Conservation (phyloP, 1,140 invertebrate species). For the Asobara japonica region DNA sequence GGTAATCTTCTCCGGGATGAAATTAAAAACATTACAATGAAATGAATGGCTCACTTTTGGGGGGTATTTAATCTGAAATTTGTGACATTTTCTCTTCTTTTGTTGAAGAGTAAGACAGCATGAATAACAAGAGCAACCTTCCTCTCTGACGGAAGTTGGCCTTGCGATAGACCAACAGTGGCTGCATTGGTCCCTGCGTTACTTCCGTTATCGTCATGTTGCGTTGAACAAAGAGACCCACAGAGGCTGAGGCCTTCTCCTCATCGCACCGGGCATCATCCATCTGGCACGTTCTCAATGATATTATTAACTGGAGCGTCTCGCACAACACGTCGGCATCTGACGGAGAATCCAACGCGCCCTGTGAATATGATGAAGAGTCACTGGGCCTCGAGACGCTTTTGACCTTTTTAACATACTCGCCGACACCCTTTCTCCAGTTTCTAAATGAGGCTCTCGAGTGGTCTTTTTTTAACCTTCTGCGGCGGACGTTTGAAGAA, state of each 20-base stretch:
- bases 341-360: neutral
- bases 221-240: neutral
- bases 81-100: no score
- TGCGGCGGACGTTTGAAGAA: neutral
- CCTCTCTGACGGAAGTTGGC: neutral
- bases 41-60: no score
- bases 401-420: neutral
- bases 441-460: neutral
- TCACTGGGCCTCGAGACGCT: neutral
- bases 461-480: neutral
- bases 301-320: constrained; percentile 22
- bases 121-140: neutral
- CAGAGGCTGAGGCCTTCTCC: constrained; percentile 12
- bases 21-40: no score
- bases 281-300: constrained; percentile 30
- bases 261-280: constrained; percentile 10
- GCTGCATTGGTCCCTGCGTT: neutral
- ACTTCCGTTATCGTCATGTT: constrained; percentile 7
- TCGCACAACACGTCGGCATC: neutral
- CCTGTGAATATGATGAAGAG: constrained; percentile 3
- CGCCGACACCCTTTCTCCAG: neutral
- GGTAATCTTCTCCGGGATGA: no score
- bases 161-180: neutral
- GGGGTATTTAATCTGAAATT: no score
- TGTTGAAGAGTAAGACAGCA: neutral